Base-by-base conservation (phyloP, 64 coral and sea anemone genomes). In the Actinia tenebrosa region DNA sequence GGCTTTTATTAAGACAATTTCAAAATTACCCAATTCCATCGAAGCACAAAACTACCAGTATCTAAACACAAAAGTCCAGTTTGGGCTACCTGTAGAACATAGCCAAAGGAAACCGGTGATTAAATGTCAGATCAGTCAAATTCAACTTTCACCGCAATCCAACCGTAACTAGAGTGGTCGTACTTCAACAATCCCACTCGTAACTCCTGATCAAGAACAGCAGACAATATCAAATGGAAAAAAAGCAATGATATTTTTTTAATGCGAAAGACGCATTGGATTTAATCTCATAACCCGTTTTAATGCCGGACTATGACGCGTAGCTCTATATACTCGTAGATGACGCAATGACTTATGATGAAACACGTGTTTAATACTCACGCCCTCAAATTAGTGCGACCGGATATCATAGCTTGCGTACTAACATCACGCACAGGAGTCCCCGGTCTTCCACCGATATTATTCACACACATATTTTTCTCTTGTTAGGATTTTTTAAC, bases 351-450 rank as follows among this genome's bases (percentile, higher is more conserved):
- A 22, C 64, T 23, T 75, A 3, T 75, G 26, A 30, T 42, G 42
- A 75, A 42, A 75, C 26, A 75, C 69, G 27, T 75, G 69, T 75
- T 75, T 26, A 10, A 75, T 75, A 75, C 63, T 66, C 63, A 66
- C 63, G 63, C 63, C 63, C 77, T 37, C 77, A 26, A 79, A 45
- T 37, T 17, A 26, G 77, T 27, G 42, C n/a, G 3, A 75, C 69
- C 69, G 69, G 69, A 75, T 75, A 16, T 25, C 4, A 42, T 42
- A 30, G 26, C 69, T 75, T 75, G 63, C 63, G 63, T 66, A 66
- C 69, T 42, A 75, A 75, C 25, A 75, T 75, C 69, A 42, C 69
- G 26, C 26, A 43, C 60, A 66, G 30, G 30, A 66, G n/a, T 66
- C 27, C 13, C 69, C 10, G 56, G 56, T 58, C 10, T 58, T 58